Percentiles rank a stretch among this genome's conserved stretches.
Conservation (phyloP, 2,113 vertebrate species). For the Ondatra zibethicus region DNA sequence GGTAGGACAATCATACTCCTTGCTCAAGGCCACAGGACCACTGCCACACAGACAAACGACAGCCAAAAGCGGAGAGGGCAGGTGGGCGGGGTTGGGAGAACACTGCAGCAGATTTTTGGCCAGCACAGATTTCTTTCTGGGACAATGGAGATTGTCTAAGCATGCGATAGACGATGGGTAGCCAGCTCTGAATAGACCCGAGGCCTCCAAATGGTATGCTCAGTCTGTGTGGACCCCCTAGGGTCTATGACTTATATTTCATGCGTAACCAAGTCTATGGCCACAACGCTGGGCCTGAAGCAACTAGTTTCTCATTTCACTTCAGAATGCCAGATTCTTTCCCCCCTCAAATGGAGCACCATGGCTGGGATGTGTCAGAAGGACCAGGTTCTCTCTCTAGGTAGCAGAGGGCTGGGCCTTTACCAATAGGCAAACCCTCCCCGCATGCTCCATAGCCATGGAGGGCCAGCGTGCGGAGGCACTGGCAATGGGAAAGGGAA, state of each 20-base stretch:
- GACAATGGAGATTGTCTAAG: too few species aligned
- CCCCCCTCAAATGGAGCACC: too few species aligned
- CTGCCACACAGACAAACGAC: background rate
- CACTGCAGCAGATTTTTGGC: background rate
- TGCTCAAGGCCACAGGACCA: background rate
- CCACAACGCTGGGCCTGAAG: rapidly evolving
- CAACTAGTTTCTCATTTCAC: too few species aligned
- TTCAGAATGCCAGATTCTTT: background rate
- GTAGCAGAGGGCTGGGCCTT: background rate
- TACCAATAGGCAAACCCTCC: rapidly evolving
- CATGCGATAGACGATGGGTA: too few species aligned
- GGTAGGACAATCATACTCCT: background rate
- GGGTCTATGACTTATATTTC: background rate
- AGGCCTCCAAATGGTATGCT: background rate
- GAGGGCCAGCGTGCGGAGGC: background rate
- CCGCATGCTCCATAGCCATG: rapidly evolving
- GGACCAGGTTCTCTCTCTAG: background rate
- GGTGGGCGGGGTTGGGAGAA: rapidly evolving
- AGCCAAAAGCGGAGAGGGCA: background rate
- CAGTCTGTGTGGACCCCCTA: rapidly evolving
- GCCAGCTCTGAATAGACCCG: background rate
- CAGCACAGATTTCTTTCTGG: background rate
- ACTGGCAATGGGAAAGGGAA: rapidly evolving
- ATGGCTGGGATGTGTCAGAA: background rate
- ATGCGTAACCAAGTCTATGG: rapidly evolving